These are phyloP conservation scores for Aplocera efformata DNA, from an alignment of 2,888 invertebrate genomes.

Conservation along the genomic window DNA sequence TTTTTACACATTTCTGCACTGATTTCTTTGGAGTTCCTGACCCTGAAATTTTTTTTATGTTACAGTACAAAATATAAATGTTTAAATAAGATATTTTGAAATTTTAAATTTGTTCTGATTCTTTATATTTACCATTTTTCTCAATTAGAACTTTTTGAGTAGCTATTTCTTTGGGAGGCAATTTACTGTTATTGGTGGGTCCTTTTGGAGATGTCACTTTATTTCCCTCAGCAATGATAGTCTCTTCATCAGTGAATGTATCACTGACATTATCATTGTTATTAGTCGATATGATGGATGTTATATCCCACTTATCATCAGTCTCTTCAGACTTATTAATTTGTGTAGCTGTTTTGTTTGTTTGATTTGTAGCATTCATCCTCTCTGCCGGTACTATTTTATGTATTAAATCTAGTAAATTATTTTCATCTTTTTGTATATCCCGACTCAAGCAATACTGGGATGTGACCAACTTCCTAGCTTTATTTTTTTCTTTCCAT, in stretches of 20 bases:
- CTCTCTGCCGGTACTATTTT: constrained; percentile 63
- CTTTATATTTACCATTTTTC: constrained; percentile 13
- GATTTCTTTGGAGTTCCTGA: constrained; percentile 28
- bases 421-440: constrained; percentile 47
- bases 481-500: constrained; percentile 57
- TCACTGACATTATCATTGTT: constrained; percentile 56
- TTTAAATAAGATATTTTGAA: too few species aligned
- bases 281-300: constrained; percentile 50
- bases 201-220: constrained; percentile 1
- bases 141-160: constrained; percentile 7
- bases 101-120: too few species aligned
- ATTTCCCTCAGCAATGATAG: constrained; percentile 36
- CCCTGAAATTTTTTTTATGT: too few species aligned
- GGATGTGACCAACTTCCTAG: constrained; percentile 56
- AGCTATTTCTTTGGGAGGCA: constrained; percentile 2
- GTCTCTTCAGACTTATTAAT: constrained; percentile 32
- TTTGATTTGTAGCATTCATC: constrained; percentile 51
- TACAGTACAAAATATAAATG: too few species aligned
- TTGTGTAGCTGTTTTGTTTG: constrained; percentile 37
- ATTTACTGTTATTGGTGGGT: constrained; percentile 4
- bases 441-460: constrained; percentile 62
- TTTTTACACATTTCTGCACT: constrained; percentile 37
- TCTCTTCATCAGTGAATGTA: constrained; percentile 70
- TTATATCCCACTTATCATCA: constrained; percentile 55
- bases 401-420: constrained; percentile 62